Conservation (phyloP, 2,113 vertebrate genomes). For the Nicator chloris region DNA sequence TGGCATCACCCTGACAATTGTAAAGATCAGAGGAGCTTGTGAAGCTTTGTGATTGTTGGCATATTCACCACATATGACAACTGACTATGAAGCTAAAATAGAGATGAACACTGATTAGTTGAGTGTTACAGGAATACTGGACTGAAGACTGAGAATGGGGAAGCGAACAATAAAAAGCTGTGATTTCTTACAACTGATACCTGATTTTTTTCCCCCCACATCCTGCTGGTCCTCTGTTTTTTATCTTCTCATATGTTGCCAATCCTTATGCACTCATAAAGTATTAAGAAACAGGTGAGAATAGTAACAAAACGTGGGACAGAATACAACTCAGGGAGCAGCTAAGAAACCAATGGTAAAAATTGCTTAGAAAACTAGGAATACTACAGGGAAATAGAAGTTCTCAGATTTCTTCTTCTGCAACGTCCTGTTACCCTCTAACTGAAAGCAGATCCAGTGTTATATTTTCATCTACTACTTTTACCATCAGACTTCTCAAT, state of each 20-base stretch:
- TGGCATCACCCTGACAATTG: not conserved
- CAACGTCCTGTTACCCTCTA: not conserved
- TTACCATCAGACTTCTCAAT: not conserved
- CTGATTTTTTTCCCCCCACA: not conserved
- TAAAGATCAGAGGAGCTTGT: conserved; percentile 43
- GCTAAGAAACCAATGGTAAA: not conserved
- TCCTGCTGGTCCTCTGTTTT: not conserved
- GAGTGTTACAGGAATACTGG: not conserved
- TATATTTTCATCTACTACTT: not conserved
- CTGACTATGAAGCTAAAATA: conserved; percentile 47
- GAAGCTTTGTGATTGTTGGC: conserved; percentile 26
- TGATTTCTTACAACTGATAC: not conserved
- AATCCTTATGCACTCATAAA: conserved; percentile 34
- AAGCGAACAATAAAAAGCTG: conserved; percentile 50
- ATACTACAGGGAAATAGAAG: conserved; percentile 27
- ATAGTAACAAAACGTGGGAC: conserved; percentile 20
- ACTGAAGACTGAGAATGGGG: conserved; percentile 9
- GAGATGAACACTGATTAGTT: conserved; percentile 37
- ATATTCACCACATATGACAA: conserved; percentile 24
- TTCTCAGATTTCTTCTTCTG: conserved; percentile 15
- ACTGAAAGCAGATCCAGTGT: not conserved
- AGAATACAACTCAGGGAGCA: not conserved
- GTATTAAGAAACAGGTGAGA: conserved; percentile 23
- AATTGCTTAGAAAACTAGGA: conserved; percentile 20
- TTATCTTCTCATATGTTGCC: not conserved